These are phyloP conservation scores for Ennomos quercinarius DNA, from an alignment of 2,888 invertebrate genomes.

Conservation along the genomic window DNA sequence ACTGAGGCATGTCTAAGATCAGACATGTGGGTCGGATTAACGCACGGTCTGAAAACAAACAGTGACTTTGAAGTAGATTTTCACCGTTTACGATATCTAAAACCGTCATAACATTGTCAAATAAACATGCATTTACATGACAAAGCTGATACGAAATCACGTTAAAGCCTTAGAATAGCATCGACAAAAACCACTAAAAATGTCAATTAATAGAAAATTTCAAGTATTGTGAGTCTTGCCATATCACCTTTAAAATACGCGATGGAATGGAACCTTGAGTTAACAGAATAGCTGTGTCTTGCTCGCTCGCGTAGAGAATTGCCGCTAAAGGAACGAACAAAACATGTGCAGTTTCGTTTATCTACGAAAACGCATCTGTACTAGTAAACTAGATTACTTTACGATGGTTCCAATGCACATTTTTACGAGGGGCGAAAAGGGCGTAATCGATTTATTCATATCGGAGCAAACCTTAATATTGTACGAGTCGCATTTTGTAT, in stretches of 20 bases:
- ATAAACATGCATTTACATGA: slow-evolving; percentile 56
- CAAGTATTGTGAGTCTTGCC: slow-evolving; percentile 68
- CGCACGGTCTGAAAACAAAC: slow-evolving; percentile 45
- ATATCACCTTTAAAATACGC: slow-evolving; percentile 68
- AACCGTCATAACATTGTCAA: slow-evolving; percentile 55
- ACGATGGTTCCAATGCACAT: slow-evolving; percentile 57
- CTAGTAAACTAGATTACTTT: slow-evolving; percentile 69
- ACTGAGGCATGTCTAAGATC: slow-evolving; percentile 13
- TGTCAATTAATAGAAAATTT: slow-evolving; percentile 76
- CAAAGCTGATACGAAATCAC: slow-evolving; percentile 62
- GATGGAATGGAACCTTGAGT: slow-evolving; percentile 48
- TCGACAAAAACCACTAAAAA: slow-evolving; percentile 71
- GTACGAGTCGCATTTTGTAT: slow-evolving; percentile 15
- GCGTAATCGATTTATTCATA: slow-evolving; percentile 46
- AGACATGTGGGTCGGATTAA: slow-evolving; percentile 42
- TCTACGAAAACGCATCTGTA: slow-evolving; percentile 62
- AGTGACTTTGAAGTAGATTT: slow-evolving; percentile 46
- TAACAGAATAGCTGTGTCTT: slow-evolving; percentile 56
- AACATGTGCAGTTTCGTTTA: slow-evolving; percentile 50
- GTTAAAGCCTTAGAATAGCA: slow-evolving; percentile 59
- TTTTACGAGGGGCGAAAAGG: slow-evolving; percentile 60
- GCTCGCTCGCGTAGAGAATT: slow-evolving; percentile 48
- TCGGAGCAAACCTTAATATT: slow-evolving; percentile 34
- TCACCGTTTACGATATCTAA: slow-evolving; percentile 49
- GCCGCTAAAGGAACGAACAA: slow-evolving; percentile 50